Evolutionary conservation across 2,888 invertebrate genomes (phyloP).

Genomic region (Zhengitettix transpicula): DNA sequence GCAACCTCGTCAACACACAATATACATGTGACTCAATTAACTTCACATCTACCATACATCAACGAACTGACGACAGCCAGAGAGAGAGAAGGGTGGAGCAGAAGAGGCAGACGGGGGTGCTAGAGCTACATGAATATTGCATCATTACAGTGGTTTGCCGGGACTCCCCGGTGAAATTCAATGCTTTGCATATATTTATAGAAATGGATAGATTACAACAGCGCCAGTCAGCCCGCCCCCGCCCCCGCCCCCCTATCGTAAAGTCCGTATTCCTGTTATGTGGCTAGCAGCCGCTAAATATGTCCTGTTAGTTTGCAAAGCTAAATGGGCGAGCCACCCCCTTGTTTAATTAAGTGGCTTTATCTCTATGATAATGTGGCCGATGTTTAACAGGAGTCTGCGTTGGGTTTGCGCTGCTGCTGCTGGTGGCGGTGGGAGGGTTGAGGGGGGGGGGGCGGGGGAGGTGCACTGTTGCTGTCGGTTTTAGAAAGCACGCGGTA

Average conservation of each 20-base stretch:
- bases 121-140: constrained; percentile 5
- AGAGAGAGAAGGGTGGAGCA: neutral
- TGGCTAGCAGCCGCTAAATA: neutral
- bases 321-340: neutral
- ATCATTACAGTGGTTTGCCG: constrained; percentile 1
- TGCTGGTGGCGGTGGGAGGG: neutral
- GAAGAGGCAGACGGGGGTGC: neutral
- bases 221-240: neutral
- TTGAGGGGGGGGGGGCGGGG: neutral
- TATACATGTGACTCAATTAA: constrained; percentile 10
- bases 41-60: constrained; percentile 8
- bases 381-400: neutral
- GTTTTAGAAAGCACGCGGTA: too few species aligned
- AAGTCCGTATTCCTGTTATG: neutral
- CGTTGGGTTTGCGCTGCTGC: neutral
- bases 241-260: neutral
- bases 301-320: neutral
- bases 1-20: neutral
- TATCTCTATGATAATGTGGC: neutral
- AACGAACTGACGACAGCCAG: constrained; percentile 1
- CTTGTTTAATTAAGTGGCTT: neutral
- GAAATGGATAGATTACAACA: neutral
- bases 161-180: neutral
- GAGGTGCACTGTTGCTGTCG: too few species aligned
- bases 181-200: constrained; percentile 7